Percentiles rank a stretch among this genome's conserved stretches.
Conservation (phyloP, 1,140 invertebrate species). For the Augochlora pura region DNA sequence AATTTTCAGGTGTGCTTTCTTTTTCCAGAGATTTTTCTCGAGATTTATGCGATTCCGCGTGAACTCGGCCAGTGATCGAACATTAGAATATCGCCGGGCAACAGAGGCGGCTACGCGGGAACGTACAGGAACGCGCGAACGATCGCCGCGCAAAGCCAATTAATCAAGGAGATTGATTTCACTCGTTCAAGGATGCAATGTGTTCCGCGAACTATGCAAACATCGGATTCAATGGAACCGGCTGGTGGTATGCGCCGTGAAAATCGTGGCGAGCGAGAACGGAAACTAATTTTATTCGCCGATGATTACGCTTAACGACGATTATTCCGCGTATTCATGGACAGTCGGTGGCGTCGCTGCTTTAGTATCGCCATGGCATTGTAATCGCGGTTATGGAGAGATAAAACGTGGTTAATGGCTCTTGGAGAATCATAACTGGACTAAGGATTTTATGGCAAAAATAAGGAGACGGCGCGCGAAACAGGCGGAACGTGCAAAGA, state of each 20-base stretch:
- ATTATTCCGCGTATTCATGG: slow-evolving; percentile 1
- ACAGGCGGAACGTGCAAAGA: too few species aligned
- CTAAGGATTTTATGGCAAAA: too few species aligned
- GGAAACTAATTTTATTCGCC: slow-evolving; percentile 17
- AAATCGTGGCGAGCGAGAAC: neutral
- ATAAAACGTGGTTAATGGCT: neutral
- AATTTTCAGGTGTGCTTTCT: too few species aligned
- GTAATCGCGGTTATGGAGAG: neutral
- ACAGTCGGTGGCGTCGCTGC: neutral
- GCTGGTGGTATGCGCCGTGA: neutral
- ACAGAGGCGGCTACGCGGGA: too few species aligned
- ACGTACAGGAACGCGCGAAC: neutral
- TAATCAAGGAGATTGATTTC: slow-evolving; percentile 7
- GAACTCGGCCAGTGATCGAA: neutral
- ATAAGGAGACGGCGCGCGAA: too few species aligned
- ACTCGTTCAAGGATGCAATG: neutral
- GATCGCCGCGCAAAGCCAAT: neutral
- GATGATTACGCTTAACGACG: slow-evolving; percentile 4
- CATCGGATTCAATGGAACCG: neutral
- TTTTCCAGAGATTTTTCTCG: too few species aligned
- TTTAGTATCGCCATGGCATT: neutral
- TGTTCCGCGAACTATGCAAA: neutral
- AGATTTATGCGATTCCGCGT: neutral
- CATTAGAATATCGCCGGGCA: neutral
- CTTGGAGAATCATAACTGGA: too few species aligned